A percentile compares a stretch with the other conserved stretches of the same genome.
These are phyloP conservation scores for Gobius niger DNA, from an alignment of 2,113 vertebrate species.

Conservation along the genomic window DNA sequence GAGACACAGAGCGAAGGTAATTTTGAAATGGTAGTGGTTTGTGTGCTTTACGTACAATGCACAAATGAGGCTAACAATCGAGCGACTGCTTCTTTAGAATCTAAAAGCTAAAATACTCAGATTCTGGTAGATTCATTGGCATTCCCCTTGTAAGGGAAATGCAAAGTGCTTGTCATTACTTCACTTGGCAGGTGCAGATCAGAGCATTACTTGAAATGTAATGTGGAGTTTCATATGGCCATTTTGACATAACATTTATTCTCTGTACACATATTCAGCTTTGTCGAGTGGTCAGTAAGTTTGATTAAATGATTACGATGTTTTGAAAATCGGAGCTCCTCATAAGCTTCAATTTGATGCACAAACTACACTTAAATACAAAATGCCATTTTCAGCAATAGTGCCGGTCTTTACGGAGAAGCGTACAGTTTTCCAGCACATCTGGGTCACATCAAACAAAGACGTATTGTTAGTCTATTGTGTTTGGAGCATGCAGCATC, in stretches of 20 bases:
- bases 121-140: too few species aligned
- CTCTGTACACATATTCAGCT: too few species aligned
- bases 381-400: neutral
- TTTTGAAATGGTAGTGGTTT: conserved; percentile 41
- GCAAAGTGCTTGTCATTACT: too few species aligned
- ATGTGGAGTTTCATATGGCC: too few species aligned
- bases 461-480: conserved; percentile 40
- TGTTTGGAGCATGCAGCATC: conserved; percentile 39
- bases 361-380: neutral
- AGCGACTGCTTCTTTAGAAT: too few species aligned
- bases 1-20: conserved; percentile 29
- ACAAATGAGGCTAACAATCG: neutral
- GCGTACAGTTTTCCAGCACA: conserved; percentile 16
- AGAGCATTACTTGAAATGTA: too few species aligned
- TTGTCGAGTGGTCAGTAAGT: neutral
- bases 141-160: too few species aligned
- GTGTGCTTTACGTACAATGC: conserved; percentile 14
- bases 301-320: neutral
- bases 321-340: neutral
- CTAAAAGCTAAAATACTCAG: too few species aligned
- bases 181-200: too few species aligned
- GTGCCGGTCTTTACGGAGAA: conserved; percentile 10
- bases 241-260: too few species aligned
- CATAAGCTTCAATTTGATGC: neutral
- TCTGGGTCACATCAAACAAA: conserved; percentile 1